phyloP scores from a whole-genome alignment of 2,113 vertebrate genomes.

The Ardeotis arabs region DNA sequence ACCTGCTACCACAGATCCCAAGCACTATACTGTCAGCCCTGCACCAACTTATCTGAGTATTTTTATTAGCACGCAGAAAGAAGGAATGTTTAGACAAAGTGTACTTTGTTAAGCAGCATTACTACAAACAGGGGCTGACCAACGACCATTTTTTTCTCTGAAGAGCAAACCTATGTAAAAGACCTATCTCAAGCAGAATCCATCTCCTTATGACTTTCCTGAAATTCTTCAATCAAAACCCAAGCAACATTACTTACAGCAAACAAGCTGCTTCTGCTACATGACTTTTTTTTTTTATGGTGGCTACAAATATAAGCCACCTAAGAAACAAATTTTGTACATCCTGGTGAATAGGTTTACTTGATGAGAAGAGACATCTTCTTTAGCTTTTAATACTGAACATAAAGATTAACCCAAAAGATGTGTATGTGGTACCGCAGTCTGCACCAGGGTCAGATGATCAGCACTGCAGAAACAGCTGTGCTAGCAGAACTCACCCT shows the following conservation, averaged over 20 bases:
- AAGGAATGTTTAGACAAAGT: not conserved
- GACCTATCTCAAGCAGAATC: not conserved
- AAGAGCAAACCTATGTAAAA: not conserved
- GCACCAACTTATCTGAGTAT: not conserved
- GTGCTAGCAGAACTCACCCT: not conserved
- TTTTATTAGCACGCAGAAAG: not conserved
- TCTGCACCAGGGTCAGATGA: not conserved
- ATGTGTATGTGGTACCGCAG: not conserved
- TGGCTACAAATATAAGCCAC: not conserved
- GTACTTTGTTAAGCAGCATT: not conserved
- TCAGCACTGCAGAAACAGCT: not conserved
- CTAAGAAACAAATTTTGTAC: not conserved
- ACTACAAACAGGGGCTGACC: not conserved
- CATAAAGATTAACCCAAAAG: not conserved
- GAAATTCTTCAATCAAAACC: not conserved
- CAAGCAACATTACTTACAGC: not conserved
- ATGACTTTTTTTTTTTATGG: not conserved
- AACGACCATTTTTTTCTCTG: not conserved
- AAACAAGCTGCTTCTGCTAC: not conserved
- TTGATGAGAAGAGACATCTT: not conserved
- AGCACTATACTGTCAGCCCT: not conserved
- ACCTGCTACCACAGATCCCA: too few species aligned
- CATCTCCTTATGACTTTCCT: not conserved
- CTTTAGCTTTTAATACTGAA: not conserved
- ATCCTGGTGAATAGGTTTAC: not conserved